Conservation (phyloP, 1,140 invertebrate species). For the Fopius arisanus region DNA sequence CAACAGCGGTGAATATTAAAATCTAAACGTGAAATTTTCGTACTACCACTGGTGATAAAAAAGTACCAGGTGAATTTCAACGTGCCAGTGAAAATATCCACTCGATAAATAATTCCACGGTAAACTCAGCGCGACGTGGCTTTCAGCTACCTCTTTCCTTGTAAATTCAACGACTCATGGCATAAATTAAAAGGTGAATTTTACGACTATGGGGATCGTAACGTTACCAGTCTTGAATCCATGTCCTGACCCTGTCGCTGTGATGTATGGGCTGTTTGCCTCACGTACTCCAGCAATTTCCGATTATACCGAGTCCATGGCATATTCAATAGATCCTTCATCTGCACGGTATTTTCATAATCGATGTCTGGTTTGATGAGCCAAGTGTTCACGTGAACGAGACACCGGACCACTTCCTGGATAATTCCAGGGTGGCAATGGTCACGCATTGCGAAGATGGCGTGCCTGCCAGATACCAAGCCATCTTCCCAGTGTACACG, state of each 20-base stretch:
- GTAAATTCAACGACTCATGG: constrained; percentile 10
- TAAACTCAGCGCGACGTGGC: constrained; percentile 25
- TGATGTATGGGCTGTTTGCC: not conserved
- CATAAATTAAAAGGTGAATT: constrained; percentile 27
- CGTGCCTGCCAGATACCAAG: constrained; percentile 18
- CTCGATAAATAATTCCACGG: constrained; percentile 20
- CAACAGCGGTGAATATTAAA: constrained; percentile 2
- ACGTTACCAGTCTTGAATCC: constrained; percentile 2
- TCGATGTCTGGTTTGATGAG: too few species aligned
- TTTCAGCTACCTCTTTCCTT: constrained; percentile 25
- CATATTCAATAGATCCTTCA: not conserved
- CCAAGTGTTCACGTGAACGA: not conserved
- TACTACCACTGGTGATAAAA: not conserved
- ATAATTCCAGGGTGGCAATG: constrained; percentile 28
- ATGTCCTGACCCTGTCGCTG: constrained; percentile 1
- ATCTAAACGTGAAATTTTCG: not conserved
- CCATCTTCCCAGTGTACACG: not conserved
- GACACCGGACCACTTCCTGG: not conserved
- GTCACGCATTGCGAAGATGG: constrained; percentile 39
- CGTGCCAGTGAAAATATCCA: constrained; percentile 3
- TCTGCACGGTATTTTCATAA: too few species aligned
- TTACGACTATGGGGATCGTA: constrained; percentile 27
- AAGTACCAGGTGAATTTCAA: not conserved
- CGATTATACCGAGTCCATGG: not conserved
- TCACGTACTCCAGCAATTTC: not conserved